Conservation (phyloP, 2,113 vertebrate species). For the Smithornis capensis region DNA sequence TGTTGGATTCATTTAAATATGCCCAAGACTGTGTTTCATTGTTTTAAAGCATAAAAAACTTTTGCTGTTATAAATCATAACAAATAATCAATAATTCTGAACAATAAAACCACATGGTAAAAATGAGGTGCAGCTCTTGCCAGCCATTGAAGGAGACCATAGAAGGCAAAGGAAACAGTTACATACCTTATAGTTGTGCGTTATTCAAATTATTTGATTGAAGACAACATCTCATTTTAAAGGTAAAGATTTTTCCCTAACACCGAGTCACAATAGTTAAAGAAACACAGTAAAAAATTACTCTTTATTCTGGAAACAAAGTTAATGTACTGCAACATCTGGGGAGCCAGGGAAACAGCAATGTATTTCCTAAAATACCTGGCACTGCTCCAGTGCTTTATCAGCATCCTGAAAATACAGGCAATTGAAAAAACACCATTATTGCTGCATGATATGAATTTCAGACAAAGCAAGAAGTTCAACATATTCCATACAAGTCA, state of each 20-base stretch:
- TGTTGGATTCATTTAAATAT: slow-evolving; percentile 40
- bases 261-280: neutral
- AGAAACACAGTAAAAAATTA: neutral
- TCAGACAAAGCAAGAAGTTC: neutral
- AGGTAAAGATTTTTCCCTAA: neutral
- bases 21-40: neutral
- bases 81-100: slow-evolving; percentile 9
- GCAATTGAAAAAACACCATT: neutral
- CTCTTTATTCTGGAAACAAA: neutral
- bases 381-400: slow-evolving; percentile 5
- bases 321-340: neutral
- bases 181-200: neutral
- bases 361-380: neutral
- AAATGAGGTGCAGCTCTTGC: neutral
- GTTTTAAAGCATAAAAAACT: slow-evolving; percentile 51
- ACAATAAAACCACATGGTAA: neutral
- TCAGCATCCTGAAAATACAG: slow-evolving; percentile 7
- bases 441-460: neutral
- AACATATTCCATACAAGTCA: neutral
- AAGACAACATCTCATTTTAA: neutral
- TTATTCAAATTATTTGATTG: slow-evolving; percentile 10
- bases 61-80: slow-evolving; percentile 38
- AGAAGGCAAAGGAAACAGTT: slow-evolving; percentile 11
- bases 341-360: neutral
- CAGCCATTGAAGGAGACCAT: neutral